Percentiles rank a stretch among this genome's conserved stretches.
Conservation (phyloP, 2,113 vertebrate species). For the Pelusios castaneus region DNA sequence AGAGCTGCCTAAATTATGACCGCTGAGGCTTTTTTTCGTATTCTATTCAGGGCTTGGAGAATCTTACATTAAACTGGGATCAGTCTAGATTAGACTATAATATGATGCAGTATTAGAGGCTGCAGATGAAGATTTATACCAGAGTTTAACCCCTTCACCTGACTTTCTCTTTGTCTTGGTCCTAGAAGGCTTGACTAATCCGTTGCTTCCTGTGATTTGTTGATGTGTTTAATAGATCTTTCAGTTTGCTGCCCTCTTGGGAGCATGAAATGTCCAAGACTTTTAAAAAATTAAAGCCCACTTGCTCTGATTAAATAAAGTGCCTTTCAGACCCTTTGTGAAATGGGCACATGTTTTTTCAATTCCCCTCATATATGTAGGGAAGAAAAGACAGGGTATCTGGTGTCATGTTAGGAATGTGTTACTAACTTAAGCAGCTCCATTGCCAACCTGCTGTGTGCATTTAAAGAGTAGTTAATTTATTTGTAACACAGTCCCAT, state of each 20-base stretch:
- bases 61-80: constrained; percentile 98
- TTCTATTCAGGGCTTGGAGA: constrained; percentile 82
- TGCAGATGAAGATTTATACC: constrained; percentile 91
- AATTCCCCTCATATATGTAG: neutral
- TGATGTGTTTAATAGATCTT: neutral
- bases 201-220: constrained; percentile 25
- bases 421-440: neutral
- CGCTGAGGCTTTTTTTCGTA: constrained; percentile 74
- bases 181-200: neutral
- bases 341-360: neutral
- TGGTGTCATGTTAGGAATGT: neutral
- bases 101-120: constrained; percentile 92
- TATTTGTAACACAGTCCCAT: neutral
- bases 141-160: constrained; percentile 80
- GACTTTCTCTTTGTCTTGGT: constrained; percentile 52
- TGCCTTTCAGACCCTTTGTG: neutral
- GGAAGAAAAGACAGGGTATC: neutral
- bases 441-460: neutral
- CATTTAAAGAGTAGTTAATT: neutral
- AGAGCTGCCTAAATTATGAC: constrained; percentile 81
- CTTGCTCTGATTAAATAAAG: constrained; percentile 6
- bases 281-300: neutral
- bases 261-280: neutral
- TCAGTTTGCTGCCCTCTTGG: neutral
- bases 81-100: constrained; percentile 98